Conservation (phyloP, 2,888 invertebrate genomes). For the Parasteatoda lunata region DNA sequence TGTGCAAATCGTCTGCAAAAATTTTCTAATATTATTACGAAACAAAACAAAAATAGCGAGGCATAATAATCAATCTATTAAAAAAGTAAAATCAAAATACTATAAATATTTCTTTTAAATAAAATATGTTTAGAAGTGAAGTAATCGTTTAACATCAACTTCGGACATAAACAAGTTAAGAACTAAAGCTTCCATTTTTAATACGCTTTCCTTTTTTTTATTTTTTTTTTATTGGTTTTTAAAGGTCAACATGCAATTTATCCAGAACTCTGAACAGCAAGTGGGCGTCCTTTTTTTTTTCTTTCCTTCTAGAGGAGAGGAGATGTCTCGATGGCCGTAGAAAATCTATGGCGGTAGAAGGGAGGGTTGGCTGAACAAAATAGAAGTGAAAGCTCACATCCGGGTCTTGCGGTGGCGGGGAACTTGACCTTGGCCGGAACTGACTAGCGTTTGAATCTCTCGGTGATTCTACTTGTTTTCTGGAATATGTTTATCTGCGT, state of each 20-base stretch:
- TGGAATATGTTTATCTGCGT: too few relatives aligned
- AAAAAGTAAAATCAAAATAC: too few relatives aligned
- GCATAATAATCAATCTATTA: too few relatives aligned
- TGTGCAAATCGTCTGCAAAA: too few relatives aligned
- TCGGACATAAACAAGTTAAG: too few relatives aligned
- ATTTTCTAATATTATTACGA: too few relatives aligned
- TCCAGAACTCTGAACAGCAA: slow-evolving; percentile 20
- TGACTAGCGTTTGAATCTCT: not conserved
- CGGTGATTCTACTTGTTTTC: too few relatives aligned
- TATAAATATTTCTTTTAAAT: too few relatives aligned
- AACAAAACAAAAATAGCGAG: too few relatives aligned
- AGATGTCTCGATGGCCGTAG: not conserved
- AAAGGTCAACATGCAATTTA: slow-evolving; percentile 48
- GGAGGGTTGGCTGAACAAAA: slow-evolving; percentile 6
- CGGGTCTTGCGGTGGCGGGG: slow-evolving; percentile 54
- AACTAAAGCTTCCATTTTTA: not conserved
- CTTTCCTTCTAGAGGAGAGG: not conserved
- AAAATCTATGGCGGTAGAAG: slow-evolving; percentile 10
- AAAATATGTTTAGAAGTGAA: too few relatives aligned
- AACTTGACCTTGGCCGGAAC: slow-evolving; percentile 67
- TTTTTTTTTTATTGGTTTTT: not conserved
- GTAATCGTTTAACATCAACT: too few relatives aligned
- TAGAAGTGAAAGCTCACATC: slow-evolving; percentile 66
- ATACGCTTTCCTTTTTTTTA: not conserved
- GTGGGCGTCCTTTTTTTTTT: slow-evolving; percentile 11